phyloP scores from a whole-genome alignment of 2,888 invertebrate genomes.

The Cheilosia impressa region DNA sequence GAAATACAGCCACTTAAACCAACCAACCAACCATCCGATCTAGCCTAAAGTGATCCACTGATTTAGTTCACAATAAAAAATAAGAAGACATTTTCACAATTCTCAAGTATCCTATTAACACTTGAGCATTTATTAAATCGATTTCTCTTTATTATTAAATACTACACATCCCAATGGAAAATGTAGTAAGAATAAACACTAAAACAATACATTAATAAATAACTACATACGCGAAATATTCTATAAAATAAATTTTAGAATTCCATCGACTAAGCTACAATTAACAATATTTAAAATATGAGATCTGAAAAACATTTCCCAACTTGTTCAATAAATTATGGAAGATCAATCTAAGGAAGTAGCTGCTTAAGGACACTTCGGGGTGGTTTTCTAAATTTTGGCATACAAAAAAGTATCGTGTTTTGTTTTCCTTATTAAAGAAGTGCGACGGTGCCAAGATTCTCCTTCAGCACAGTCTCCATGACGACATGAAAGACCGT shows the following conservation, averaged over 20 bases:
- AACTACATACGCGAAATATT: conserved; percentile 15
- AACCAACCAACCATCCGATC: too few relatives aligned
- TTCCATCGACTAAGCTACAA: conserved; percentile 62
- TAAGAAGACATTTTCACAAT: background rate
- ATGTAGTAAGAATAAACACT: conserved; percentile 23
- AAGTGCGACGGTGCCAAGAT: conserved; percentile 85
- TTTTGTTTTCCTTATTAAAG: conserved; percentile 80
- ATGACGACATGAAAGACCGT: conserved; percentile 88
- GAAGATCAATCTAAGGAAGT: conserved; percentile 65
- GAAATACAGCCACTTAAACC: too few relatives aligned
- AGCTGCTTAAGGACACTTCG: conserved; percentile 60
- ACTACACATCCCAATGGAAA: conserved; percentile 6
- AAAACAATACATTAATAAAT: conserved; percentile 36
- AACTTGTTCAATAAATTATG: conserved; percentile 51
- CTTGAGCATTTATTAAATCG: conserved; percentile 45
- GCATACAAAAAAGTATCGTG: conserved; percentile 41
- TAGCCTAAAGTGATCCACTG: too few relatives aligned
- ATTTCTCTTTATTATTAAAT: conserved; percentile 18
- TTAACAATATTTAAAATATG: conserved; percentile 59
- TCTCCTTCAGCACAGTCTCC: conserved; percentile 87
- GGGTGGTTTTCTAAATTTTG: conserved; percentile 63
- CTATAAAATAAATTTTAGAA: conserved; percentile 43
- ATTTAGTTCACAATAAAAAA: too few relatives aligned
- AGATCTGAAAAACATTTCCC: conserved; percentile 69
- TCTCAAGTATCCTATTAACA: background rate